Percentiles rank a stretch among this genome's conserved stretches.
Conservation (phyloP, 2,888 invertebrate genomes). For the Drosophila setosimentum region DNA sequence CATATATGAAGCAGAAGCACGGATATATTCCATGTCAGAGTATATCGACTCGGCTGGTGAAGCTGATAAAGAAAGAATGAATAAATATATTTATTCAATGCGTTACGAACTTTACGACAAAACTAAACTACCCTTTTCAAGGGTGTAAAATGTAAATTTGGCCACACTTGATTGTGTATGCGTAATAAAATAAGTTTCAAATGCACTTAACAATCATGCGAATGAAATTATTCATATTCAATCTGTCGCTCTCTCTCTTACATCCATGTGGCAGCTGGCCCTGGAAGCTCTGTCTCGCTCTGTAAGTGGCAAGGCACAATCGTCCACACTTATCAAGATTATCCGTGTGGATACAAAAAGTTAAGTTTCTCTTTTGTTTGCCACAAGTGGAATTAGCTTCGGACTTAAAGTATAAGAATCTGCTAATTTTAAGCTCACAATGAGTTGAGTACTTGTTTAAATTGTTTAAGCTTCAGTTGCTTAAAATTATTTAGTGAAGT, state of each 20-base stretch:
- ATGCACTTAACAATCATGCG: background rate
- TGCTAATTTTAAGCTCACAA: constrained; percentile 2
- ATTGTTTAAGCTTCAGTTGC: background rate
- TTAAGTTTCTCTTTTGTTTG: background rate
- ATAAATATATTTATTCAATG: background rate
- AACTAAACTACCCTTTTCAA: background rate
- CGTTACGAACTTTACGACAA: background rate
- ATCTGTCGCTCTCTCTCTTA: background rate
- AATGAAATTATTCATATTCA: background rate
- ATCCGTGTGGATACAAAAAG: background rate
- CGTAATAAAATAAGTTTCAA: background rate
- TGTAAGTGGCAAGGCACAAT: background rate
- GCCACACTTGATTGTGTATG: background rate
- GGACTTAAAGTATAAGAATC: background rate
- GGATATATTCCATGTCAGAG: background rate
- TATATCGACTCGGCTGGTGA: background rate
- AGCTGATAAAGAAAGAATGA: background rate
- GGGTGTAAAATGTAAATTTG: background rate
- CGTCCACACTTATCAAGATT: background rate
- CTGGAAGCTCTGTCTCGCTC: background rate
- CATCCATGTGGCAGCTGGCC: background rate
- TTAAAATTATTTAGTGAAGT: background rate
- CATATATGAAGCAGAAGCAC: background rate
- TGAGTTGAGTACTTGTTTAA: background rate
- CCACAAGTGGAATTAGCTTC: constrained; percentile 1